phyloP scores from a whole-genome alignment of 1,140 invertebrate species.

The Aphis craccivora region DNA sequence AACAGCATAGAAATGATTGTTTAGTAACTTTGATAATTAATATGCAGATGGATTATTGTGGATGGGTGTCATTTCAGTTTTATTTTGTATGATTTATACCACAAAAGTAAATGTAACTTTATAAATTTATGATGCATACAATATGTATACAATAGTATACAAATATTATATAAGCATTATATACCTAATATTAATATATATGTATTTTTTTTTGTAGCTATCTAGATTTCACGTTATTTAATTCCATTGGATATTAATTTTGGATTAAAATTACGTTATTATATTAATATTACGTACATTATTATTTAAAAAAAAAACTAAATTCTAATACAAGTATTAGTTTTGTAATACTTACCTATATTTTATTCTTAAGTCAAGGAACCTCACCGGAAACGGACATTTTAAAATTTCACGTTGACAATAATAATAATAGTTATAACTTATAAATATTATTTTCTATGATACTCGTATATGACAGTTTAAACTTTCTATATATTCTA shows the following conservation, averaged over 20 bases:
- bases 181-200: neutral
- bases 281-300: neutral
- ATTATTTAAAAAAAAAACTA: neutral
- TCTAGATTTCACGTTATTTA: neutral
- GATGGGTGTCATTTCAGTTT: neutral
- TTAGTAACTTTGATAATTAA: neutral
- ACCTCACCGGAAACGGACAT: neutral
- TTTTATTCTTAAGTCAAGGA: neutral
- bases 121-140: neutral
- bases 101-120: neutral
- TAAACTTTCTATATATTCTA: neutral
- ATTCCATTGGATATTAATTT: neutral
- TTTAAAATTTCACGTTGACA: neutral
- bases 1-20: neutral
- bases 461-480: neutral
- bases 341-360: neutral
- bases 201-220: neutral
- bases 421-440: neutral
- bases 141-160: neutral
- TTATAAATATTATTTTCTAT: neutral
- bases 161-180: too few relatives aligned
- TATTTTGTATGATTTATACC: neutral
- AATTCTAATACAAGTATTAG: neutral
- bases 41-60: neutral
- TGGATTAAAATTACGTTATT: neutral